Evolutionary conservation across 2,888 invertebrate genomes (phyloP).

Genomic region (Platycheirus rosarum): DNA sequence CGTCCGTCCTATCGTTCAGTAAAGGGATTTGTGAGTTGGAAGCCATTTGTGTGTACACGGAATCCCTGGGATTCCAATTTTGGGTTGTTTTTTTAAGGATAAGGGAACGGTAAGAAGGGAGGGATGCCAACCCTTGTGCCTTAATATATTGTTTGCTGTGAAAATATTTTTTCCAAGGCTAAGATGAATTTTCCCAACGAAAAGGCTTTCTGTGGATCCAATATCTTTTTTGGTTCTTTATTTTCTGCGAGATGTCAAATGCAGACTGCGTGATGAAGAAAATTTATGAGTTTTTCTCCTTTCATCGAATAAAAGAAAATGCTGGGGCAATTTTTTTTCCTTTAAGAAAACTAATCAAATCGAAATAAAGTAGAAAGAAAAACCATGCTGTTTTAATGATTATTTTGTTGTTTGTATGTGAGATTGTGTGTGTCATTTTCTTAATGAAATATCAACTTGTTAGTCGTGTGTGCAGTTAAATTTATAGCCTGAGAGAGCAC

Average conservation of each 20-base stretch:
- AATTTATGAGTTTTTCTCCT: conserved; percentile 72
- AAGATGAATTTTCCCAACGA: conserved; percentile 14
- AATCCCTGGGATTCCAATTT: conserved; percentile 61
- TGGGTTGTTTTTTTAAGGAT: conserved; percentile 5
- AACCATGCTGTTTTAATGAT: conserved; percentile 67
- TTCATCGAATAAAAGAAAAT: conserved; percentile 28
- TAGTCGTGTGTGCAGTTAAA: too few relatives aligned
- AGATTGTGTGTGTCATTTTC: too few relatives aligned
- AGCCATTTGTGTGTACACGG: conserved; percentile 50
- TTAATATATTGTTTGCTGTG: background rate
- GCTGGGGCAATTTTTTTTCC: conserved; percentile 21
- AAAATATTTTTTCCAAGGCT: conserved; percentile 19
- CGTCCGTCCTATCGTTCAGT: conserved; percentile 29
- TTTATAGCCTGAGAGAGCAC: too few relatives aligned
- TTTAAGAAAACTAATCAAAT: conserved; percentile 72
- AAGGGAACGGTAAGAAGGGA: conserved; percentile 8
- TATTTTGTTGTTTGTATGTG: conserved; percentile 53
- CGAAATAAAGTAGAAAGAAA: conserved; percentile 55
- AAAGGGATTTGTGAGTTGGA: conserved; percentile 51
- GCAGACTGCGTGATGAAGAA: conserved; percentile 66
- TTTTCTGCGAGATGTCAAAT: conserved; percentile 59
- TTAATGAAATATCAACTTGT: conserved; percentile 23
- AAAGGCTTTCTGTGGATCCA: conserved; percentile 27
- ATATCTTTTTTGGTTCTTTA: conserved; percentile 24
- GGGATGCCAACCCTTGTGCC: conserved; percentile 12